A percentile compares a stretch with the other conserved stretches of the same genome.
Conservation (phyloP, 2,797 vertebrate species). For the Champsocephalus esox region DNA sequence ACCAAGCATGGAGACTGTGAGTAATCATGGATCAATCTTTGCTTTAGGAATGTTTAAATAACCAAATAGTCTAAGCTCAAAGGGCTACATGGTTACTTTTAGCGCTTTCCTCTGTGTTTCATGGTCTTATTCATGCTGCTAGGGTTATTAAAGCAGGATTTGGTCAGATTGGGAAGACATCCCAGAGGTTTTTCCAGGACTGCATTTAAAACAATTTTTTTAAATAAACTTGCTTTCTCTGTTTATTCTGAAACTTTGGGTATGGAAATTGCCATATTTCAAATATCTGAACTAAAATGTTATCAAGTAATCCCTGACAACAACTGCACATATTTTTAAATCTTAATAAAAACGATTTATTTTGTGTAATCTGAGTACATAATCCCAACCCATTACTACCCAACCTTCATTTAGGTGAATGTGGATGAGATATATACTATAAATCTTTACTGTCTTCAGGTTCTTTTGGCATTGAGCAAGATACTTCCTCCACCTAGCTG, state of each 20-base stretch:
- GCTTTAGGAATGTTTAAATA: background rate
- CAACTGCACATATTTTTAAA: too few relatives aligned
- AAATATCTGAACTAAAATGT: too few relatives aligned
- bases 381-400: too few relatives aligned
- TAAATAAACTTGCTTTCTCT: too few relatives aligned
- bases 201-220: too few relatives aligned
- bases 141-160: background rate
- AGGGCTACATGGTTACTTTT: background rate
- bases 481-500: constrained; percentile 55
- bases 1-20: constrained; percentile 75
- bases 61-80: background rate
- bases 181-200: too few relatives aligned
- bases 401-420: background rate
- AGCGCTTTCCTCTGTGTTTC: background rate
- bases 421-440: background rate
- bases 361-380: too few relatives aligned
- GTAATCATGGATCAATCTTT: background rate
- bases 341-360: too few relatives aligned
- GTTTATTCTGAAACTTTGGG: too few relatives aligned
- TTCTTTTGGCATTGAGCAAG: constrained; percentile 68
- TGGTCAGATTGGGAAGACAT: too few relatives aligned
- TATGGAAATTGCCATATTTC: too few relatives aligned
- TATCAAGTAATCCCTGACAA: too few relatives aligned
- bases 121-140: background rate
- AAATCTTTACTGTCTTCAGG: constrained; percentile 55